phyloP scores from a whole-genome alignment of 2,113 vertebrate genomes.

The Galbula dea region DNA sequence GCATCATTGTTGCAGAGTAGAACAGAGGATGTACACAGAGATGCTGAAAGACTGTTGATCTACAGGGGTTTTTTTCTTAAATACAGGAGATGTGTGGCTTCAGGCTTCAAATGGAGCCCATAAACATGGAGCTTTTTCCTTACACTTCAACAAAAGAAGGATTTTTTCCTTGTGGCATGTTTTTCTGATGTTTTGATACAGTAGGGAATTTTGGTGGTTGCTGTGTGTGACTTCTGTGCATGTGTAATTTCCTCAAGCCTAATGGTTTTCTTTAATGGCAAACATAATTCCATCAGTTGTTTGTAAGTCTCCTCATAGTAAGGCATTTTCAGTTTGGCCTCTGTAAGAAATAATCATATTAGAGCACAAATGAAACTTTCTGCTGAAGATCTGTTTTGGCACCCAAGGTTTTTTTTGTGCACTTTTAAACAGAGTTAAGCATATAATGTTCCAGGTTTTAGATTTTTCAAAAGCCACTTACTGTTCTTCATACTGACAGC shows the following conservation, averaged over 20 bases:
- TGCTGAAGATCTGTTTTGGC: not conserved
- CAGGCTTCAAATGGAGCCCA: not conserved
- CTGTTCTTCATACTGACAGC: not conserved
- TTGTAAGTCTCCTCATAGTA: not conserved
- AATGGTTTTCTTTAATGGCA: not conserved
- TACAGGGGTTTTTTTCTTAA: not conserved
- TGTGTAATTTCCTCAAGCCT: slow-evolving; percentile 11
- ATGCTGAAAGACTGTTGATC: not conserved
- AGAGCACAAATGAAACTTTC: not conserved
- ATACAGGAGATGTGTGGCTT: not conserved
- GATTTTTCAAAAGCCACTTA: not conserved
- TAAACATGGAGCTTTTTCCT: slow-evolving; percentile 22
- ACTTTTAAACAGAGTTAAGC: not conserved
- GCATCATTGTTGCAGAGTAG: not conserved
- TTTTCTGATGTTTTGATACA: slow-evolving; percentile 1
- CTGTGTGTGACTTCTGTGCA: not conserved
- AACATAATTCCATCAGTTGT: not conserved
- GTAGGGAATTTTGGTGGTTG: not conserved
- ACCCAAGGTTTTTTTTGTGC: not conserved
- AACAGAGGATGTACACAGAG: not conserved
- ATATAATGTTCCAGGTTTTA: not conserved
- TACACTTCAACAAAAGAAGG: not conserved
- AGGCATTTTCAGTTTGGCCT: not conserved
- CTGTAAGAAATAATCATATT: not conserved
- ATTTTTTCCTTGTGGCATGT: not conserved